Evolutionary conservation across 1,140 invertebrate species (phyloP), one percentile per base, ranked within the genome.

Genomic region (Zaprionus africanus): DNA sequence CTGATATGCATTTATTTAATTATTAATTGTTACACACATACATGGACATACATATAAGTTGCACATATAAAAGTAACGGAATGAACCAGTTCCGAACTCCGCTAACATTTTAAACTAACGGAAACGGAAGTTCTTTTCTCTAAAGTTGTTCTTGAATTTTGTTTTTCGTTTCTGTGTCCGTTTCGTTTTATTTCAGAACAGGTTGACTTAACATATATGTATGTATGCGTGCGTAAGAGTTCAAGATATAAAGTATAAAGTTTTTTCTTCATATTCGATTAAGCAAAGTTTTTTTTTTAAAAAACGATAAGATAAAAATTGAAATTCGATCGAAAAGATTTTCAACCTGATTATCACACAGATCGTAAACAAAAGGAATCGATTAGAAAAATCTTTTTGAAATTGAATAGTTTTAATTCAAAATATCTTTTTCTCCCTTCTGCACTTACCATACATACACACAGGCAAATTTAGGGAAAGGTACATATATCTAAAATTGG

Each of bases 1-100:
- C 58, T 86, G 82, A 86, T 86, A 86, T 86, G 82, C 83, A 87
- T 85, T 85, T 82, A 85, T 85, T 85, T 79, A 85, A 78, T 57
- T 62, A 62, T 69, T 69, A 75, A 62, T 75, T 69, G 65, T 67
- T 68, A 54, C 26, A 56, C 26, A 56, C 53, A 56, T 31, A 56
- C 53, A 26, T 56, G 26, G 19, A 56, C 26, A 24, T 56, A 56
- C 53, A 56, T 31, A 26, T 56, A 56, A 28, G 26, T 26, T 56
- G 24, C n/a, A 56, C 26, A 31, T 56, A 1, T 6, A 24, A 1
- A 54, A 54, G 51, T 54, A 24, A 26, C 51, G 51, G 26, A 49
- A 49, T 49, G 46, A 49, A 49, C 46, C 46, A 49, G 46, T 49
- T 49, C 11, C 46, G 46, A 22, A 22, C 19, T 19, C 11, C 46